Evolutionary conservation across 2,797 vertebrate genomes (phyloP), one percentile per base, ranked within the genome.

Genomic region (Sebastes reedi): DNA sequence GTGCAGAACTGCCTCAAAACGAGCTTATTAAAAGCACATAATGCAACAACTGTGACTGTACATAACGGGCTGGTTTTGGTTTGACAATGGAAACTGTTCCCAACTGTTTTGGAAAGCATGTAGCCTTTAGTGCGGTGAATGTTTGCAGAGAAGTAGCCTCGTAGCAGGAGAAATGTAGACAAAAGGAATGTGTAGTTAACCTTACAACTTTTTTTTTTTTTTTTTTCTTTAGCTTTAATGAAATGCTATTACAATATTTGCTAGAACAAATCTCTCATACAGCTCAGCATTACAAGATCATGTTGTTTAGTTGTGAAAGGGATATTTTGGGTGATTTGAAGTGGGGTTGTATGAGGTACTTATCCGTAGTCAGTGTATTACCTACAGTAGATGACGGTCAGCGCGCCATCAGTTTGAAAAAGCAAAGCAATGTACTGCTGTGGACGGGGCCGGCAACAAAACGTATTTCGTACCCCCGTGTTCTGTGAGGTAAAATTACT

Each of bases 11-110:
- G 89, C 86, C 89, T 91, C 91, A 75, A 68, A 81, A 58, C 14
- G 34, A 66, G 8, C 12, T 29, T 2, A 25, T 67, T 25, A 73
- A 89, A 88, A 86, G 86, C 85, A 91, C 85, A 84, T 59, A 71
- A 74, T 69, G 56, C 71, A 77, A 34, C 69, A 83, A 84, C 91
- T 94, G 92, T 92, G 92, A 90, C 70, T 90, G 79, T 87, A 91
- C 67, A 88, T 80, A 89, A 73, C 32, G 4, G 70, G 29, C 77
- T 39, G 84, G 60, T 78, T 77, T 50, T 72, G 82, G 58, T 75
- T 67, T 20, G 70, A 59, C 10, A 25, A 34, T 60, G 64, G 29
- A 66, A 67, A 68, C 22, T 6, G 30, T 66, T 42, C 2, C 34
- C 11, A 46, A 24, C 50, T 70, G 67, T 61, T 67, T 62, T 67